These are phyloP conservation scores for Oryctes rhinoceros DNA, from an alignment of 1,140 invertebrate species.

Conservation along the genomic window DNA sequence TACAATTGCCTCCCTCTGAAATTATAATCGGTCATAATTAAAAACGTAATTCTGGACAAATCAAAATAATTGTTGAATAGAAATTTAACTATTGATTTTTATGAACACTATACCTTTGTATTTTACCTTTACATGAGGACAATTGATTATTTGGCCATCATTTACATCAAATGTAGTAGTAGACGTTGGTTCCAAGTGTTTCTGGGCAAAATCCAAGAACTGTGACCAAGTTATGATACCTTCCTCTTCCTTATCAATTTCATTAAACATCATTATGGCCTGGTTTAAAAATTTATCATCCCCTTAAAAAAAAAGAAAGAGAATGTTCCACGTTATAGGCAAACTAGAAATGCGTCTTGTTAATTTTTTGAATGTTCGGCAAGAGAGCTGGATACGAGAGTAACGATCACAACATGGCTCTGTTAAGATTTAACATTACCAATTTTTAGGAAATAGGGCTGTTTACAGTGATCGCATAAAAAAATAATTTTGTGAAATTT, in stretches of 20 bases:
- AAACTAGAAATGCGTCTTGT: no score
- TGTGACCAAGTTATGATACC: constrained; percentile 52
- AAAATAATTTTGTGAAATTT: no score
- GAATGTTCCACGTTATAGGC: no score
- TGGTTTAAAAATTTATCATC: constrained; percentile 47
- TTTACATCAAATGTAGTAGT: constrained; percentile 44
- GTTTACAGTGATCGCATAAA: no score
- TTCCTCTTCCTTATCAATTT: constrained; percentile 46
- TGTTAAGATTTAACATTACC: no score
- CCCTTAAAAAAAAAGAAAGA: constrained; percentile 45
- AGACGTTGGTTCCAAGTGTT: constrained; percentile 46
- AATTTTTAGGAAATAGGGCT: no score
- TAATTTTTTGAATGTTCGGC: no score
- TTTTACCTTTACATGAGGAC: constrained; percentile 51
- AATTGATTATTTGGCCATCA: constrained; percentile 46
- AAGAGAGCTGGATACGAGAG: no score
- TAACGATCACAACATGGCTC: no score
- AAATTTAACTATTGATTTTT: background rate
- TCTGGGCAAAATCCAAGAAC: constrained; percentile 53
- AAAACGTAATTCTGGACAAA: no score
- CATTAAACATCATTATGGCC: constrained; percentile 49
- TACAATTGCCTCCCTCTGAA: constrained; percentile 65
- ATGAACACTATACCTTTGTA: background rate
- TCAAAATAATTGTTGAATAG: no score
- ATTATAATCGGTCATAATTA: constrained; percentile 17